phyloP scores from a whole-genome alignment of 2,888 invertebrate genomes.

The Osmoderma eremita region DNA sequence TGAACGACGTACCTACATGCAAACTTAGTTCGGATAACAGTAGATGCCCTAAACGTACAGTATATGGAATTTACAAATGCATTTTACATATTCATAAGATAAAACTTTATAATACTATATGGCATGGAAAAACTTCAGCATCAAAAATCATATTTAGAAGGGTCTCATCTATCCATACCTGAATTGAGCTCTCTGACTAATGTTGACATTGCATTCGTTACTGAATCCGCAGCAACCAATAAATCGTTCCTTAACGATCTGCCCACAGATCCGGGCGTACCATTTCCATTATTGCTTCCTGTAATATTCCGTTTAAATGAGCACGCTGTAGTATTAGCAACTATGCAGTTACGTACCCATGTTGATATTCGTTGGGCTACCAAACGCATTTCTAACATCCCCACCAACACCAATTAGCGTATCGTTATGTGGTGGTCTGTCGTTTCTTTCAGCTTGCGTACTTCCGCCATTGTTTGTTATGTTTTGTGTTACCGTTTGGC shows the following conservation, averaged over 20 bases:
- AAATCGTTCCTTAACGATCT: conserved; percentile 85
- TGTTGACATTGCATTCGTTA: conserved; percentile 97
- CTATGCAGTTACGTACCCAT: conserved; percentile 43
- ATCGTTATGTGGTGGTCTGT: conserved; percentile 58
- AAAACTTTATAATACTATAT: conserved; percentile 39
- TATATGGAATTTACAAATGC: conserved; percentile 27
- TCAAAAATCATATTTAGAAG: conserved; percentile 11
- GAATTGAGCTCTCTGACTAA: conserved; percentile 95
- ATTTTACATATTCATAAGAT: conserved; percentile 28
- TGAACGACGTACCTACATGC: too few relatives aligned
- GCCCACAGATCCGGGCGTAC: conserved; percentile 63
- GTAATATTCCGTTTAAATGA: not conserved
- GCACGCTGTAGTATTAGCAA: not conserved
- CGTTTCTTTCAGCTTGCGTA: conserved; percentile 54
- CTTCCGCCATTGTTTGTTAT: conserved; percentile 49
- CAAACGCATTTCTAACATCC: conserved; percentile 69
- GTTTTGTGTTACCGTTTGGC: conserved; percentile 54
- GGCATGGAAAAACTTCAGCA: conserved; percentile 27
- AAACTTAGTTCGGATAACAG: too few relatives aligned
- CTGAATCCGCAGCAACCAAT: conserved; percentile 94
- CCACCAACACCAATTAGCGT: conserved; percentile 68
- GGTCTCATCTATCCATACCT: conserved; percentile 68
- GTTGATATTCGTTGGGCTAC: conserved; percentile 52
- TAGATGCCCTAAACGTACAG: too few relatives aligned
- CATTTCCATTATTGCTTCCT: conserved; percentile 56